Percentiles rank a stretch among this genome's conserved stretches.
Conservation (phyloP, 2,113 vertebrate genomes). For the Atractosteus spatula region DNA sequence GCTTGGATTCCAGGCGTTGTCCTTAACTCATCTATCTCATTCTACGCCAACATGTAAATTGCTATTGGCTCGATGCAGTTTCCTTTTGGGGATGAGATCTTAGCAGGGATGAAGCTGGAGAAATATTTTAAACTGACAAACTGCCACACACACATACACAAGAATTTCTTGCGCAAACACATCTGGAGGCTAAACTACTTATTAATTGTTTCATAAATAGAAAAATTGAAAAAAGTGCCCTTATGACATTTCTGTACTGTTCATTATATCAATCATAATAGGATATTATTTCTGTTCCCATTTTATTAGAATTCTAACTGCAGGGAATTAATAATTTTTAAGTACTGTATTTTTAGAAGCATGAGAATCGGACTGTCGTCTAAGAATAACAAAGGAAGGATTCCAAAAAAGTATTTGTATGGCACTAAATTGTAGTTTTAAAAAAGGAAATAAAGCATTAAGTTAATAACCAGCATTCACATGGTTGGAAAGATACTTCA, state of each 20-base stretch:
- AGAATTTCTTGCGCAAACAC: not conserved
- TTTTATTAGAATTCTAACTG: not conserved
- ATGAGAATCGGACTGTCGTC: not conserved
- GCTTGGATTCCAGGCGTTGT: not conserved
- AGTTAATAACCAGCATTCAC: not conserved
- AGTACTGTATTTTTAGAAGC: not conserved
- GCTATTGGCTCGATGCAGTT: not conserved
- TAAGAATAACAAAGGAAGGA: not conserved
- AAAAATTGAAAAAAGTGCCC: not conserved
- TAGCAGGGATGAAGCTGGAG: no score
- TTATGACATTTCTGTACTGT: not conserved
- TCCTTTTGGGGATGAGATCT: not conserved
- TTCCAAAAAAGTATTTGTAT: not conserved
- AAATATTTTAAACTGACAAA: not conserved
- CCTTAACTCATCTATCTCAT: not conserved
- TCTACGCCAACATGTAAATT: not conserved
- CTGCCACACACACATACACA: not conserved
- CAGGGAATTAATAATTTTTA: not conserved
- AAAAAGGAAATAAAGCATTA: not conserved
- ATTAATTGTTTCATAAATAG: not conserved
- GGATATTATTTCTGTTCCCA: not conserved
- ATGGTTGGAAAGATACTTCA: conserved; percentile 4
- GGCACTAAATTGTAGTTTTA: not conserved
- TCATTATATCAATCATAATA: not conserved
- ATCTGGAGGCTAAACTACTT: not conserved